A percentile compares a stretch with the other conserved stretches of the same genome.
phyloP scores from a whole-genome alignment of 2,888 invertebrate genomes.

The Scelioninae gen. 1 region DNA sequence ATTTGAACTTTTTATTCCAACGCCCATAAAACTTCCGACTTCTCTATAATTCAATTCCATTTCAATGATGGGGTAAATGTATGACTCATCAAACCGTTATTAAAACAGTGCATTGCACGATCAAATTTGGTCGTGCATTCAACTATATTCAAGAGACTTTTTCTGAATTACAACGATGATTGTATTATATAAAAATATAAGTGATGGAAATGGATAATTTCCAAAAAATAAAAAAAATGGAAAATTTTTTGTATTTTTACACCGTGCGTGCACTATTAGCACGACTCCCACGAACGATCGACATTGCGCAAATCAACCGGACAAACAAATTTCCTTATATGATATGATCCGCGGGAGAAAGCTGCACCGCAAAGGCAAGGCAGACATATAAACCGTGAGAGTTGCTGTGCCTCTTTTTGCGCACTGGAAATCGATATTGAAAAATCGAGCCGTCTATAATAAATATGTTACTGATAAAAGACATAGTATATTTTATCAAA shows the following conservation, averaged over 20 bases:
- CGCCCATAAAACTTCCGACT: too few relatives aligned
- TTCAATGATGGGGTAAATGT: too few relatives aligned
- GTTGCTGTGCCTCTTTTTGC: slow-evolving; percentile 19
- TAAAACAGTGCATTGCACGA: not conserved
- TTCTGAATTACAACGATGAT: slow-evolving; percentile 10
- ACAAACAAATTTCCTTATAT: slow-evolving; percentile 51
- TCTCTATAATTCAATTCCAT: too few relatives aligned
- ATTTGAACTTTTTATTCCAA: too few relatives aligned
- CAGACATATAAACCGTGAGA: slow-evolving; percentile 17
- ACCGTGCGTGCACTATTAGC: slow-evolving; percentile 5
- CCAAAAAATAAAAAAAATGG: too few relatives aligned
- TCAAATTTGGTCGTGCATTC: slow-evolving; percentile 8
- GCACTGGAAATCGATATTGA: slow-evolving; percentile 28
- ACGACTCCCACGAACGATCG: slow-evolving; percentile 46
- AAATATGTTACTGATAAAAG: not conserved
- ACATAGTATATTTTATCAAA: not conserved
- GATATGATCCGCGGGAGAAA: slow-evolving; percentile 46
- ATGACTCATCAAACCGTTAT: not conserved
- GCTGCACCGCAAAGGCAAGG: slow-evolving; percentile 29
- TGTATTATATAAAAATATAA: slow-evolving; percentile 13
- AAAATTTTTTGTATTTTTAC: too few relatives aligned
- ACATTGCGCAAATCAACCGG: slow-evolving; percentile 31
- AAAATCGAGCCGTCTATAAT: not conserved
- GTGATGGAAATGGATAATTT: not conserved
- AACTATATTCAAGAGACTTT: not conserved